A percentile compares a stretch with the other conserved stretches of the same genome.
phyloP scores from a whole-genome alignment of 2,113 vertebrate species.

The Centropus unirufus region DNA sequence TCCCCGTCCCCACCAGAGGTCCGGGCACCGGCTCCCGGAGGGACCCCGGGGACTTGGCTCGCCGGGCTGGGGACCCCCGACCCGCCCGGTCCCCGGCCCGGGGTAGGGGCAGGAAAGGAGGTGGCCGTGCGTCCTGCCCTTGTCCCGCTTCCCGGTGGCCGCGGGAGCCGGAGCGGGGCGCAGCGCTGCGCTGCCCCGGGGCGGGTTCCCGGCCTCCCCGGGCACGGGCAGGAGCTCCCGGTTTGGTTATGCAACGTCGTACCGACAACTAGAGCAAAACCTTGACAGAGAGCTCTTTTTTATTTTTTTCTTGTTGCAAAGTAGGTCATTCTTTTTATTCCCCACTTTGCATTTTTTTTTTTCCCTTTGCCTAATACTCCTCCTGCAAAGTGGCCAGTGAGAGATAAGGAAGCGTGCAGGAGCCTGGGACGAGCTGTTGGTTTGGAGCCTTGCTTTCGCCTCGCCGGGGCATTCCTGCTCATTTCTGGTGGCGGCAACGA shows the following conservation, averaged over 20 bases:
- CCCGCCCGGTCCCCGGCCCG: no score
- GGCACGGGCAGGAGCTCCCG: constrained; percentile 27
- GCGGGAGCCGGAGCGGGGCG: neutral
- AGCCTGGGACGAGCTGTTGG: neutral
- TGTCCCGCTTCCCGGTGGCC: neutral
- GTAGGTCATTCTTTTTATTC: constrained; percentile 77
- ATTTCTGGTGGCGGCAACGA: neutral
- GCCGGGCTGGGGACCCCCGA: neutral
- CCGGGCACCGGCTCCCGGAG: no score
- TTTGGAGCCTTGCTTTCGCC: neutral
- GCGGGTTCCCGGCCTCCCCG: neutral
- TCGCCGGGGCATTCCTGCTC: neutral
- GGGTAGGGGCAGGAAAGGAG: no score
- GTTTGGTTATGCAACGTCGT: constrained; percentile 69
- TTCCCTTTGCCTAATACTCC: constrained; percentile 52
- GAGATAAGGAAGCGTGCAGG: neutral
- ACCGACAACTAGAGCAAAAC: constrained; percentile 74
- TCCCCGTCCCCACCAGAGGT: no score
- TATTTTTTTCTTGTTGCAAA: constrained; percentile 19
- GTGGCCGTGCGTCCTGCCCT: no score
- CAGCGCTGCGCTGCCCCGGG: neutral
- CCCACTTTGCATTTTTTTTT: constrained; percentile 43
- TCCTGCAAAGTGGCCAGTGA: constrained; percentile 59
- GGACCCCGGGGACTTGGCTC: neutral
- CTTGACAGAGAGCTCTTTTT: constrained; percentile 38